Percentiles rank a stretch among this genome's conserved stretches.
Evolutionary conservation across 2,888 invertebrate species (phyloP).

Genomic region (Pardosa pseudoannulata): DNA sequence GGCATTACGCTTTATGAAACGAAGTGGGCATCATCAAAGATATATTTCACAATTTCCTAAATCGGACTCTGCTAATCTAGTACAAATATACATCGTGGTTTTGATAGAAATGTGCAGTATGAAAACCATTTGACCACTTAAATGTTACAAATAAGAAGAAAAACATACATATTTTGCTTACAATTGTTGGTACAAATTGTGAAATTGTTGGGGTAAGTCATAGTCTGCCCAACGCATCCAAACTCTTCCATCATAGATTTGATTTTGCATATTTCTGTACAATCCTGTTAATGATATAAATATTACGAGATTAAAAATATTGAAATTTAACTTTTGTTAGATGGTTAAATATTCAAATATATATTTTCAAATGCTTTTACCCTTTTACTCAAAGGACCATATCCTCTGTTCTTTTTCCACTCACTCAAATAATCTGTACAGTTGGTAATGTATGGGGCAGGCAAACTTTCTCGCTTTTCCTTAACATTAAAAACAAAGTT

Average conservation of each 20-base stretch:
- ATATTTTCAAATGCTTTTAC: background rate
- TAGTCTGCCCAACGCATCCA: slow-evolving; percentile 33
- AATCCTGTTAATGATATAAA: slow-evolving; percentile 3
- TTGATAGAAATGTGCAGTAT: no score
- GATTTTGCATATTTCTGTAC: slow-evolving; percentile 41
- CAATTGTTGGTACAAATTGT: background rate
- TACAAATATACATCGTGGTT: no score
- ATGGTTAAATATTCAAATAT: no score
- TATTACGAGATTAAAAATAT: background rate
- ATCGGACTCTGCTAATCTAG: no score
- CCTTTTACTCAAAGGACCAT: slow-evolving; percentile 34
- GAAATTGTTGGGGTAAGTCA: slow-evolving; percentile 29
- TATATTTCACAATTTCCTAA: no score
- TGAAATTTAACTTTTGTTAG: no score
- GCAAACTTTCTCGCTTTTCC: slow-evolving; percentile 22
- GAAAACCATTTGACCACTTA: no score
- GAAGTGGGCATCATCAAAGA: no score
- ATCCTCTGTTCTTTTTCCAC: slow-evolving; percentile 49
- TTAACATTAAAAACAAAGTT: background rate
- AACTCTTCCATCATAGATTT: slow-evolving; percentile 16
- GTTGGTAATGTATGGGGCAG: slow-evolving; percentile 43
- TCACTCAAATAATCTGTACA: slow-evolving; percentile 33
- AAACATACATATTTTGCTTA: no score
- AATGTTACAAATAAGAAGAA: no score
- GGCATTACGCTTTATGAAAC: no score